A percentile compares a stretch with the other conserved stretches of the same genome.
Conservation (phyloP, 2,888 invertebrate species). For the Drosophila demipolita region DNA sequence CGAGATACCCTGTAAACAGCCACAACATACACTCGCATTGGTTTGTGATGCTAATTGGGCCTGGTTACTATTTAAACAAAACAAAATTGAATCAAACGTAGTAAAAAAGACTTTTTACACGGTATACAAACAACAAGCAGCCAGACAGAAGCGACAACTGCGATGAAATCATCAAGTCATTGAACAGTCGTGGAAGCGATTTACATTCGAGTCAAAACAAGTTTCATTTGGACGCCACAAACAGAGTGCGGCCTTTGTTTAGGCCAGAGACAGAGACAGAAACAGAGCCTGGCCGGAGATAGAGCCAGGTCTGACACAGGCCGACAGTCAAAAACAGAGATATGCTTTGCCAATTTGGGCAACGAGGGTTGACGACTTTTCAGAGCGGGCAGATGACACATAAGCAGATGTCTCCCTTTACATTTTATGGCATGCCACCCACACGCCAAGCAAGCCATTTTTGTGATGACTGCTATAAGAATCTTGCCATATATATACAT, state of each 20-base stretch:
- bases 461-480: not conserved
- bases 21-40: not conserved
- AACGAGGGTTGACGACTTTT: constrained; percentile 38
- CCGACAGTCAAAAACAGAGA: not conserved
- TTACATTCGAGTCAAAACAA: constrained; percentile 37
- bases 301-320: not conserved
- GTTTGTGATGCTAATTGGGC: not conserved
- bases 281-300: too few relatives aligned
- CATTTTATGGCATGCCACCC: constrained; percentile 8
- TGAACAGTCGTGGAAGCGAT: constrained; percentile 35
- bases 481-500: not conserved
- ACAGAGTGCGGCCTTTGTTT: constrained; percentile 11
- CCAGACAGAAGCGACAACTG: constrained; percentile 4
- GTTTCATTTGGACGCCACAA: constrained; percentile 23
- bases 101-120: not conserved
- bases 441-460: constrained; percentile 20
- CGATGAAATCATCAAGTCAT: constrained; percentile 42
- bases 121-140: constrained; percentile 6
- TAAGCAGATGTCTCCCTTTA: constrained; percentile 4
- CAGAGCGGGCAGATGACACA: constrained; percentile 27
- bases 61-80: not conserved
- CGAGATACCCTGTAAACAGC: not conserved
- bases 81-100: not conserved
- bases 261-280: constrained; percentile 7
- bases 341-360: constrained; percentile 31